phyloP scores from a whole-genome alignment of 2,113 vertebrate genomes.

The Mesembrinibis cayennensis region DNA sequence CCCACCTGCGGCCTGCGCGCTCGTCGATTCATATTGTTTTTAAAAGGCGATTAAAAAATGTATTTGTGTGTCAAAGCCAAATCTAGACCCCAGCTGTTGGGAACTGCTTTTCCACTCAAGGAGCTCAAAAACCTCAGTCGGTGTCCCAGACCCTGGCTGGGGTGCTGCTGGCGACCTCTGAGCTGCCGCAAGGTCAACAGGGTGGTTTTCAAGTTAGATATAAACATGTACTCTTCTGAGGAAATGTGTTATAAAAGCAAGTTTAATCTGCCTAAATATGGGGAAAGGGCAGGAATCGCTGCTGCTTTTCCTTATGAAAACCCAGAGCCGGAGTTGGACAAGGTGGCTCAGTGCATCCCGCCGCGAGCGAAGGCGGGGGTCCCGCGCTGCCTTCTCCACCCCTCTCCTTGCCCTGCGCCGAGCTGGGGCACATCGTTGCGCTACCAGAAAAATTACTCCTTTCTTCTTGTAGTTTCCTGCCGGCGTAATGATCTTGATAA shows the following conservation, averaged over 20 bases:
- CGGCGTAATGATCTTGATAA: neutral
- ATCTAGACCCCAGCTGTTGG: rapidly evolving
- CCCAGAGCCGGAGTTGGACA: rapidly evolving
- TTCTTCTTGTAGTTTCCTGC: neutral
- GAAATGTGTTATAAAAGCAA: neutral
- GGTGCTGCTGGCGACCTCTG: neutral
- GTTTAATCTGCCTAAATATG: neutral
- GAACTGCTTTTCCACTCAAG: rapidly evolving
- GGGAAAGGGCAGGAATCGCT: neutral
- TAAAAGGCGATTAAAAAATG: rapidly evolving
- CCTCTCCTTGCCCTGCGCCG: rapidly evolving
- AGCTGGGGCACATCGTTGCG: rapidly evolving
- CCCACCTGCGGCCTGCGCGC: neutral
- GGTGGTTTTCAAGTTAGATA: neutral
- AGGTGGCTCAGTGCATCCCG: neutral
- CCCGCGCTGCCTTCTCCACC: rapidly evolving
- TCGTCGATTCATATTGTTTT: rapidly evolving
- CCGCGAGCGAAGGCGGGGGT: rapidly evolving
- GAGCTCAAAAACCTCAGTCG: rapidly evolving
- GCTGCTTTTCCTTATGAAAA: neutral
- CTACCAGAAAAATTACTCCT: neutral
- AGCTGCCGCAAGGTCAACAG: neutral
- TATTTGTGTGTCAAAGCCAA: neutral
- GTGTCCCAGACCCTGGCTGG: rapidly evolving
- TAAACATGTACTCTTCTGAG: too few species aligned